phyloP scores from a whole-genome alignment of 2,797 vertebrate species.

The Salarias fasciatus region DNA sequence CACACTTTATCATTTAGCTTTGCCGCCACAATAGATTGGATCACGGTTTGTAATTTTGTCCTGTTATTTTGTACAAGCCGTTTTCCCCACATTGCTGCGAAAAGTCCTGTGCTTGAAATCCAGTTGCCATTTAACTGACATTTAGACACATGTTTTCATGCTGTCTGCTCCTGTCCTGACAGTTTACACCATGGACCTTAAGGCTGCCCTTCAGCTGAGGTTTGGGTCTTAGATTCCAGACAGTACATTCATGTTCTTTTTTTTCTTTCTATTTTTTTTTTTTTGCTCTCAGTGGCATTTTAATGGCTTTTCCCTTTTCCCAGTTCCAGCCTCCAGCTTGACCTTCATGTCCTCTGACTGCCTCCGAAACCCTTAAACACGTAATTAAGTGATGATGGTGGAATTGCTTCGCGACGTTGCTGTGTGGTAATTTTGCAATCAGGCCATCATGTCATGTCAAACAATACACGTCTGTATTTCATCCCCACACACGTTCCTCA shows the following conservation, averaged over 20 bases:
- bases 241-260: constrained; percentile 26
- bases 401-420: constrained; percentile 1
- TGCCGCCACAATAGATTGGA: no score
- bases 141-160: constrained; percentile 6
- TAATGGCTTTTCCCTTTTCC: constrained; percentile 29
- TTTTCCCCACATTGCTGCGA: no score
- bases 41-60: no score
- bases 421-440: constrained; percentile 2
- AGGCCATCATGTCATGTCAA: constrained; percentile 3
- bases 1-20: no score
- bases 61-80: no score
- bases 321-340: constrained; percentile 16
- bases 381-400: constrained; percentile 22
- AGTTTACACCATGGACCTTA: neutral
- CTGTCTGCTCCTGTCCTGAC: neutral
- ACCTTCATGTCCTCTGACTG: constrained; percentile 11
- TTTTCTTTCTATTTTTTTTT: constrained; percentile 1
- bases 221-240: constrained; percentile 7
- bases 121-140: constrained; percentile 22
- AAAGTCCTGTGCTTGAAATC: neutral
- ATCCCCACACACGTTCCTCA: constrained; percentile 19
- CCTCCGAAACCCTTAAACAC: constrained; percentile 19
- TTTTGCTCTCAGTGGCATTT: constrained; percentile 18
- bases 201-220: constrained; percentile 5
- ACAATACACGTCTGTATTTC: constrained; percentile 11